Evolutionary conservation across 2,888 invertebrate genomes (phyloP).

Genomic region (Bhutanitis thaidina): DNA sequence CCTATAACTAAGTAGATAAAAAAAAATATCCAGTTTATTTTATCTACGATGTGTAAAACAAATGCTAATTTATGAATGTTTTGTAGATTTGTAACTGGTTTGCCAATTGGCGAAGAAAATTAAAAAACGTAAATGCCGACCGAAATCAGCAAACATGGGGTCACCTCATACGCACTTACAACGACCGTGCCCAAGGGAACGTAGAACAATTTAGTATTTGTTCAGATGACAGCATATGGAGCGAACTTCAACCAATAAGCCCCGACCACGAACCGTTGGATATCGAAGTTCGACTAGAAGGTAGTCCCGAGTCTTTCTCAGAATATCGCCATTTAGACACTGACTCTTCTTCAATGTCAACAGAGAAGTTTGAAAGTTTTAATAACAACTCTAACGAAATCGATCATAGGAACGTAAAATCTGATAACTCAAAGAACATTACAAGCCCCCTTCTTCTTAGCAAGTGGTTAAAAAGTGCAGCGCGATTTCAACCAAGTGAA

Average conservation of each 20-base stretch:
- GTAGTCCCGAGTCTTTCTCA: constrained; percentile 46
- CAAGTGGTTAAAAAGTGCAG: constrained; percentile 88
- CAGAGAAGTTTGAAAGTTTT: constrained; percentile 48
- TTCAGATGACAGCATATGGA: constrained; percentile 89
- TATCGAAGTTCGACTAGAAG: constrained; percentile 42
- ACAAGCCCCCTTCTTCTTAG: constrained; percentile 82
- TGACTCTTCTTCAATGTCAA: constrained; percentile 43
- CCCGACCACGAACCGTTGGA: constrained; percentile 45
- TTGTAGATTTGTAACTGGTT: constrained; percentile 88
- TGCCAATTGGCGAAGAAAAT: constrained; percentile 89
- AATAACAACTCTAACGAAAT: constrained; percentile 59
- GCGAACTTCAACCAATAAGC: constrained; percentile 77
- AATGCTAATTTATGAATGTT: not conserved
- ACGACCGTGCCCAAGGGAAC: constrained; percentile 87
- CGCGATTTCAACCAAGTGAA: constrained; percentile 85
- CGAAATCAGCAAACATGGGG: constrained; percentile 86
- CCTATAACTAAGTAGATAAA: no score
- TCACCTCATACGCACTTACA: constrained; percentile 85
- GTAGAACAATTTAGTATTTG: constrained; percentile 90
- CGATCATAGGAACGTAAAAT: constrained; percentile 32
- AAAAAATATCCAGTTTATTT: no score
- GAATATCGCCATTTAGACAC: constrained; percentile 52
- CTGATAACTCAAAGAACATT: constrained; percentile 46
- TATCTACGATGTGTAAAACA: not conserved
- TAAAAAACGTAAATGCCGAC: constrained; percentile 87